Evolutionary conservation across 2,888 invertebrate genomes (phyloP), one percentile per base, ranked within the genome.

Genomic region (Proisotoma minuta): DNA sequence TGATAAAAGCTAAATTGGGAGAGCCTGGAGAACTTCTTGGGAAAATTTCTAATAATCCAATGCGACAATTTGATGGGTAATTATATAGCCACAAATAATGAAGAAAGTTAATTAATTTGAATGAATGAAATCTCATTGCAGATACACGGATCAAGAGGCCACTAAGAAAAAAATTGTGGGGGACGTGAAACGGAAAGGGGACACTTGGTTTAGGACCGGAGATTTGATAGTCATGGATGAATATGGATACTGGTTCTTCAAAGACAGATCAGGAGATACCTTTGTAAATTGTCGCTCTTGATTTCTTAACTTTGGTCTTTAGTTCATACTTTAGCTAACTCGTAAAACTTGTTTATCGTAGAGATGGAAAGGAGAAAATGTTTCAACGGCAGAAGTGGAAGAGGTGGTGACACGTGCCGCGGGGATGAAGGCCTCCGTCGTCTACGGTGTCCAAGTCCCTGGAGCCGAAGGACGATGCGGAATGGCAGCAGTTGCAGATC

Each of bases 1-100:
- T 97, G 75, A 82, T 85, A 20, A 75, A 76, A 2, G 82, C 83
- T 68, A 75, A 80, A 72, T 81, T 59, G 10, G 58, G 60, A 74
- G 96, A 98, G 77, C 89, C 94, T 0, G 98, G 98, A 10, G 96
- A 95, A 51, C 90, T 98, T 77, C 88, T 98, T 57, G 98, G 97
- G 0, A 95, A 94, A 81, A 98, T 98, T 68, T 83, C 89, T 24
- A 84, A 86, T 18, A 92, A 96, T 80, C 94, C 96, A 0, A 83
- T 91, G 15, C 82, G 96, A 48, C 89, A 91, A 71, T 98, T 94
- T 79, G 84, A 95, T 72, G 98, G 98, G 12, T 98, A 98, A 29
- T 10, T 18, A n/a, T 27, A 12, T n/a, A n/a, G n/a, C n/a, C n/a
- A n/a, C n/a, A n/a, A n/a, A n/a, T n/a, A 12, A 47, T 47, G 47